A percentile compares a stretch with the other conserved stretches of the same genome.
These are phyloP conservation scores for Xestia c-nigrum DNA, from an alignment of 2,888 invertebrate genomes.

Conservation along the genomic window DNA sequence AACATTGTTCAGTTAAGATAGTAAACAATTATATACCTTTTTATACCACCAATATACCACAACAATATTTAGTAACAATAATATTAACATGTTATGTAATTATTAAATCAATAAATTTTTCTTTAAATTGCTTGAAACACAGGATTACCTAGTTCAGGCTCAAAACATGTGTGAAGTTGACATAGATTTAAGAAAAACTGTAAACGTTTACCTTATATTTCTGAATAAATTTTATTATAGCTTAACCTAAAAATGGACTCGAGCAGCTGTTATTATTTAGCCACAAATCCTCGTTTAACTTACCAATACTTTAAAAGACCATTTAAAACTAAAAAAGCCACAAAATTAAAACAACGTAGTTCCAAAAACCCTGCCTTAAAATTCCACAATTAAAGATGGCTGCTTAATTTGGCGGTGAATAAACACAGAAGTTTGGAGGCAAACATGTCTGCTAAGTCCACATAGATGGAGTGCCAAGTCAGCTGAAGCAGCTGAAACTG, in stretches of 20 bases:
- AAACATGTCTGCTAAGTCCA: constrained; percentile 58
- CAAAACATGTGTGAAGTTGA: no score
- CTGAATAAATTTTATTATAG: no score
- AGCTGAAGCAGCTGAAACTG: constrained; percentile 45
- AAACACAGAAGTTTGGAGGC: constrained; percentile 43
- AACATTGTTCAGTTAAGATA: not conserved
- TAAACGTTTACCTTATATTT: no score
- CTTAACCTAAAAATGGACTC: no score
- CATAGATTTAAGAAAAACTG: no score
- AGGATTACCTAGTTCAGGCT: no score
- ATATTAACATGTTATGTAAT: no score
- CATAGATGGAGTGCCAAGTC: constrained; percentile 48
- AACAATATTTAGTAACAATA: no score
- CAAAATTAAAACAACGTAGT: not conserved
- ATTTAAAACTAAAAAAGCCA: not conserved
- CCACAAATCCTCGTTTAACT: not conserved
- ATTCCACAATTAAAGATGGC: constrained; percentile 11
- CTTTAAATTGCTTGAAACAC: no score
- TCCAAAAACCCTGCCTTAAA: not conserved
- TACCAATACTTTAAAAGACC: not conserved
- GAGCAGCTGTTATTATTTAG: no score
- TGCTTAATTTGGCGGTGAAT: constrained; percentile 36
- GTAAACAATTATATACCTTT: not conserved
- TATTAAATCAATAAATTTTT: no score
- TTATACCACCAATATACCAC: no score